phyloP scores from a whole-genome alignment of 2,888 invertebrate species.

The Volucella inflata region DNA sequence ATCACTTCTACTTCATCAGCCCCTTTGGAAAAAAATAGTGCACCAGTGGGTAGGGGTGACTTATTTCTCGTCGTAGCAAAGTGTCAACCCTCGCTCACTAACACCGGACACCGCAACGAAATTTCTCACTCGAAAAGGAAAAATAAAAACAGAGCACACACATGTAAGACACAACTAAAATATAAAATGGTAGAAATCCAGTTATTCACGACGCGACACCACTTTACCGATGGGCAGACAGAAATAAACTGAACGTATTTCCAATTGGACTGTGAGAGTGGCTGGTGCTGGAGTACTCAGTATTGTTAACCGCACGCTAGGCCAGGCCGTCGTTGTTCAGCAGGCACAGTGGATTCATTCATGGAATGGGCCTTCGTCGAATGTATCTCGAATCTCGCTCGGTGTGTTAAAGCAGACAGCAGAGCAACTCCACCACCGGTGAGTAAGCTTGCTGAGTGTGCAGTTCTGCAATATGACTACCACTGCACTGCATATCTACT shows the following conservation, averaged over 20 bases:
- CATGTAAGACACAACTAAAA: conserved; percentile 43
- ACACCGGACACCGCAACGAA: conserved; percentile 57
- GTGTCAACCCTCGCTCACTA: conserved; percentile 68
- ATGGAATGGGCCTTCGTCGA: conserved; percentile 51
- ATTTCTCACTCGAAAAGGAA: conserved; percentile 4
- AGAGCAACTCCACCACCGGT: conserved; percentile 9
- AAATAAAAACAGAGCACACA: conserved; percentile 61
- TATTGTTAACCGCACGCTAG: conserved; percentile 2
- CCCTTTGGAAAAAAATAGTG: conserved; percentile 12
- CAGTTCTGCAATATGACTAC: conserved; percentile 69
- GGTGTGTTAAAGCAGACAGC: conserved; percentile 26
- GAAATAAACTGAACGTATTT: conserved; percentile 72
- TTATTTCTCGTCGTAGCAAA: conserved; percentile 56
- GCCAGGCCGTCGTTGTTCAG: conserved; percentile 27
- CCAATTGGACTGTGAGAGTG: conserved; percentile 73
- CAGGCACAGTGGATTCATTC: conserved; percentile 68
- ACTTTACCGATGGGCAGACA: conserved; percentile 67
- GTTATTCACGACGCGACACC: conserved; percentile 63
- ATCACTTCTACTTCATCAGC: conserved; percentile 49
- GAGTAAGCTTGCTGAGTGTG: conserved; percentile 52
- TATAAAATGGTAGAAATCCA: conserved; percentile 31
- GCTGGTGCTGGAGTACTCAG: conserved; percentile 53
- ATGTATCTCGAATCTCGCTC: conserved; percentile 7
- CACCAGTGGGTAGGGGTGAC: conserved; percentile 34
- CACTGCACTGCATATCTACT: too few relatives aligned